Conservation (phyloP, 35 echinoderm and acorn worm species). For the Lytechinus pictus region DNA sequence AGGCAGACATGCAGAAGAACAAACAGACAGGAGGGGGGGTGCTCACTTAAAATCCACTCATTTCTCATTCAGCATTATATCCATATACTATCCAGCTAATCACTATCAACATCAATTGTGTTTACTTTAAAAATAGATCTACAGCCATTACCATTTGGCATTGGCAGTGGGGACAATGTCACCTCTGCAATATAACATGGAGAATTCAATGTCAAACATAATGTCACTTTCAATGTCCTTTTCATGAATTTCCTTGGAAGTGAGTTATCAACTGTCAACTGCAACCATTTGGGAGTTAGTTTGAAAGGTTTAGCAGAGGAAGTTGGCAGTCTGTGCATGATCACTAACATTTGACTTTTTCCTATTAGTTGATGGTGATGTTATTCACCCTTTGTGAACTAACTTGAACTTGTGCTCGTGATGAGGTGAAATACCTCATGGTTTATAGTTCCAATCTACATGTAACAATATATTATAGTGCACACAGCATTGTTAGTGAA, state of each 20-base stretch:
- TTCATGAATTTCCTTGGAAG: not conserved
- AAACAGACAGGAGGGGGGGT: no score
- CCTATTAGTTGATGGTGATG: not conserved
- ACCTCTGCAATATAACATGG: not conserved
- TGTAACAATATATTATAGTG: not conserved
- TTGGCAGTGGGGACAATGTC: not conserved
- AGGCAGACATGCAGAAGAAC: not conserved
- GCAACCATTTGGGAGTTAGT: not conserved
- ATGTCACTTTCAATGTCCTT: conserved; percentile 12
- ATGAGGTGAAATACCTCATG: not conserved
- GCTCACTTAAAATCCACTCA: not conserved
- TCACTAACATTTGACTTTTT: not conserved
- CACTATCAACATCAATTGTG: not conserved
- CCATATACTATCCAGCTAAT: not conserved
- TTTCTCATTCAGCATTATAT: not conserved
- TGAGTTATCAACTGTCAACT: conserved; percentile 4
- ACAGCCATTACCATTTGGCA: not conserved
- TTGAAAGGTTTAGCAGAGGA: not conserved
- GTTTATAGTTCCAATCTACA: not conserved
- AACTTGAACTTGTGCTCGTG: not conserved
- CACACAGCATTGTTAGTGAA: not conserved
- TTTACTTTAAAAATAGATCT: not conserved
- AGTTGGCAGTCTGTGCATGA: not conserved
- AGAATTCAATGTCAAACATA: not conserved
- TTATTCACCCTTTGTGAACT: not conserved